Conservation (phyloP, 2,113 vertebrate species). For the Henicopernis longicauda region DNA sequence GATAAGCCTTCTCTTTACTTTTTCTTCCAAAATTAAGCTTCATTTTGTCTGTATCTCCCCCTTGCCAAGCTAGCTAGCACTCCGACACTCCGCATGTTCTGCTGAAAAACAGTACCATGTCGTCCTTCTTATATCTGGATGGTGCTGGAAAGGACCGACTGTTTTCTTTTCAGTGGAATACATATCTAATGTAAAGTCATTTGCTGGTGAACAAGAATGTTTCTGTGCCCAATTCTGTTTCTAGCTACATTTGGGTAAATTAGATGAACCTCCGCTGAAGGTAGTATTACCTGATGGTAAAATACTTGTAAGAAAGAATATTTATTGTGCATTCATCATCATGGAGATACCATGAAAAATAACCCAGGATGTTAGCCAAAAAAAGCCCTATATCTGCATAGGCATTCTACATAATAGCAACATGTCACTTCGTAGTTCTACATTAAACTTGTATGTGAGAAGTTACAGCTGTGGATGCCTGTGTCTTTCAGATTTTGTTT, state of each 20-base stretch:
- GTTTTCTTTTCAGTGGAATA: background rate
- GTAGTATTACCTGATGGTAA: background rate
- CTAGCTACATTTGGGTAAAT: background rate
- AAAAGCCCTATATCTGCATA: background rate
- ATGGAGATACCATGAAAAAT: constrained; percentile 4
- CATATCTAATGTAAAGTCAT: background rate
- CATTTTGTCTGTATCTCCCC: background rate
- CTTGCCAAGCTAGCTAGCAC: background rate
- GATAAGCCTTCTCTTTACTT: background rate
- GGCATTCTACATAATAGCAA: constrained; percentile 2
- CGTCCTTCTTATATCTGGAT: background rate
- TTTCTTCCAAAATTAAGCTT: background rate
- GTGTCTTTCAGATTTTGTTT: constrained; percentile 26
- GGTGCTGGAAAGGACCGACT: background rate
- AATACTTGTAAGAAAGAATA: background rate
- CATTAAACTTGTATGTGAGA: constrained; percentile 43
- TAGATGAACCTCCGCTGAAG: background rate
- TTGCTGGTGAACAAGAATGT: background rate
- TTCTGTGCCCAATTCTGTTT: background rate
- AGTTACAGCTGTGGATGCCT: constrained; percentile 51
- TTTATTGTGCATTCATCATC: background rate
- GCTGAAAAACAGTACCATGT: background rate
- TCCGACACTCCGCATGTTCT: background rate
- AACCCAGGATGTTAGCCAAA: background rate
- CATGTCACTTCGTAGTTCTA: constrained; percentile 32